Evolutionary conservation across 2,113 vertebrate genomes (phyloP), one percentile per base, ranked within the genome.

Genomic region (Podilymbus podiceps): DNA sequence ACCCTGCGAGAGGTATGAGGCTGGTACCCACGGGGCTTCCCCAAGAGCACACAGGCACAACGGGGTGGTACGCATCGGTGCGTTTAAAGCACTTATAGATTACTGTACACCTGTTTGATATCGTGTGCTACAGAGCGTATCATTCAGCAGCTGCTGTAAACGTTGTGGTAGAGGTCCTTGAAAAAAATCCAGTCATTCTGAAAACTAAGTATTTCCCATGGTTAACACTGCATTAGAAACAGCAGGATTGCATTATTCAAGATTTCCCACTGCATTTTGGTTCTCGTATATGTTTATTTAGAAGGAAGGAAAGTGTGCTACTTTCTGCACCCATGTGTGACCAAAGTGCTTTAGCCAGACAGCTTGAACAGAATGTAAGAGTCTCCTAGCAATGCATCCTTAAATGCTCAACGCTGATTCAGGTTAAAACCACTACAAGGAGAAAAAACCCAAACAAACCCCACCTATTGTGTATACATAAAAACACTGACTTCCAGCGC

Each of bases 361-460:
- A 77, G 47, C 73, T 91, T 82, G 64, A 82, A 59, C 74, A 50
- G 82, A 78, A 63, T 53, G 40, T 55, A 78, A 73, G 63, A 66
- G 56, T 64, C 79, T 96, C 85, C 88, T 47, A 89, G 92, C 80
- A 92, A 91, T 71, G 81, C 74, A 71, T 81, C 71, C 83, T 91
- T 79, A 94, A 96, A 95, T 88, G 67, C 83, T 90, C 60, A 75
- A 73, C 84, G 92, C 89, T 92, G 91, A 95, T 92, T 82, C 95
- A 89, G 88, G 94, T 95, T 97, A 96, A 97, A 97, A 97, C 94
- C 93, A 78, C 78, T 80, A 74, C 71, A 88, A 68, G 27, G 24
- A 78, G 25, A 15, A 75, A 80, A 88, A 80, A 58, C 1, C 4
- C 63, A 76, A 87, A 50, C 64, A 46, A 79, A 46, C 78, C 33